Conservation (phyloP, 2,113 vertebrate species). For the Cyprichromis sp. region DNA sequence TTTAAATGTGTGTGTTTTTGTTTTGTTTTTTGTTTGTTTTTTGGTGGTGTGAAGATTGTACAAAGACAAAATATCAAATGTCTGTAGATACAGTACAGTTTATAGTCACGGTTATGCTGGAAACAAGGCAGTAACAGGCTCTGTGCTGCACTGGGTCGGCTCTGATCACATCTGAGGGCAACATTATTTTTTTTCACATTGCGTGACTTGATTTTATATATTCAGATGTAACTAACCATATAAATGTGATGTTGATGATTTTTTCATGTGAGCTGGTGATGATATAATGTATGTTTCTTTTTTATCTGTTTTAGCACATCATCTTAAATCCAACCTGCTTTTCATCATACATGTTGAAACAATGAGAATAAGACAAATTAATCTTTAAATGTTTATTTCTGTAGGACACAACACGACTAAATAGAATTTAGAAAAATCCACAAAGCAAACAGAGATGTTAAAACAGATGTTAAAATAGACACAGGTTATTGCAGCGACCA, state of each 20-base stretch:
- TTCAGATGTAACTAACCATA: background rate
- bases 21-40: background rate
- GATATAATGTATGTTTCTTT: background rate
- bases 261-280: background rate
- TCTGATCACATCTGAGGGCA: fast-evolving
- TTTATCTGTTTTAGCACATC: background rate
- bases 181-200: fast-evolving
- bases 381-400: background rate
- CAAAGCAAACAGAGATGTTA: background rate
- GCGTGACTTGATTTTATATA: fast-evolving
- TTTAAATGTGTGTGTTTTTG: background rate
- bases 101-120: background rate
- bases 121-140: background rate
- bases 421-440: background rate
- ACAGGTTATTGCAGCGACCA: background rate
- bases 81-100: background rate
- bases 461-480: background rate
- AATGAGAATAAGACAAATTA: background rate
- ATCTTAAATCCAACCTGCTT: background rate
- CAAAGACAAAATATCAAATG: background rate
- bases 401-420: background rate
- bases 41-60: background rate
- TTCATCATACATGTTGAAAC: background rate
- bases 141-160: background rate
- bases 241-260: background rate